Evolutionary conservation across 1,140 invertebrate genomes (phyloP).

Genomic region (Zaprionus tsacasi): DNA sequence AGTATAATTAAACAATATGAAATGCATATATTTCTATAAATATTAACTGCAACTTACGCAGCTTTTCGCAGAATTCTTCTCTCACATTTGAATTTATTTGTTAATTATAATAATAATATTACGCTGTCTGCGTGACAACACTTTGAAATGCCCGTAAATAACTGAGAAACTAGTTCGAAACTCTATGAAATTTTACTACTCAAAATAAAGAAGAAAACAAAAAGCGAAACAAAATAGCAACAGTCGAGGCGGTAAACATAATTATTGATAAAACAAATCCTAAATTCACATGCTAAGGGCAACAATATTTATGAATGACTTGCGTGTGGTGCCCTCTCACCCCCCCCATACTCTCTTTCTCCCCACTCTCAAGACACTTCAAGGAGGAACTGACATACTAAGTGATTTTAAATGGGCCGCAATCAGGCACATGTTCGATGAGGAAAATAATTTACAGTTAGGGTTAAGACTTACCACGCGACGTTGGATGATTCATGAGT

Average conservation of each 20-base stretch:
- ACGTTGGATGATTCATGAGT: slow-evolving; percentile 94
- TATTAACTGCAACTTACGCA: slow-evolving; percentile 51
- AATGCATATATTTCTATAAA: neutral
- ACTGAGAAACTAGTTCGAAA: slow-evolving; percentile 47
- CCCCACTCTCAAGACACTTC: neutral
- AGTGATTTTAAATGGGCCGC: slow-evolving; percentile 68
- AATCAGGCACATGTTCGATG: slow-evolving; percentile 44
- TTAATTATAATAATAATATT: neutral
- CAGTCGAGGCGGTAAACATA: slow-evolving; percentile 63
- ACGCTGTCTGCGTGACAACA: slow-evolving; percentile 24
- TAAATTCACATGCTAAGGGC: slow-evolving; percentile 60
- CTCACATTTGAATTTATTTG: slow-evolving; percentile 35
- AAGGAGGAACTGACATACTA: slow-evolving; percentile 45
- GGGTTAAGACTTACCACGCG: slow-evolving; percentile 89
- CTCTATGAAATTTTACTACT: slow-evolving; percentile 17
- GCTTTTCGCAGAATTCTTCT: slow-evolving; percentile 53
- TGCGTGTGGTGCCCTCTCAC: slow-evolving; percentile 6
- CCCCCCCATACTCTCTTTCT: neutral
- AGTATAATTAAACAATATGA: too few relatives aligned
- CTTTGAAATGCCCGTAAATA: slow-evolving; percentile 54
- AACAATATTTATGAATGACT: slow-evolving; percentile 70
- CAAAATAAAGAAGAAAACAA: slow-evolving; percentile 43
- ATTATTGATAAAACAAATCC: slow-evolving; percentile 83
- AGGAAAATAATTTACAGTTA: neutral
- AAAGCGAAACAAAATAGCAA: slow-evolving; percentile 56